These are phyloP conservation scores for Oscheius myriophilus DNA, from an alignment of 2,888 invertebrate genomes.

Conservation along the genomic window DNA sequence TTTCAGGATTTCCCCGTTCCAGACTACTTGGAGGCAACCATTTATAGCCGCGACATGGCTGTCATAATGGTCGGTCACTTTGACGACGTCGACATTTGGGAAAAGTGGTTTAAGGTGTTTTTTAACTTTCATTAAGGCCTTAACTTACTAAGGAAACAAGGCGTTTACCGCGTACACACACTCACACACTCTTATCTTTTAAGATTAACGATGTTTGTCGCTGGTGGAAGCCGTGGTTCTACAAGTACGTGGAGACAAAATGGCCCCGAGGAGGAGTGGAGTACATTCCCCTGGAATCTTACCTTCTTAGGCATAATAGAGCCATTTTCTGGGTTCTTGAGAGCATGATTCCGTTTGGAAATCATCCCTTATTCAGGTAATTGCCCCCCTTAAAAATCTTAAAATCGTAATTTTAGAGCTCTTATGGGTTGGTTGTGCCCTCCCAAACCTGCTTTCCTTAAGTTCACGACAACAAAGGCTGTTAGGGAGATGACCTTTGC, in stretches of 20 bases:
- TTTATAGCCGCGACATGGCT: slow-evolving; percentile 77
- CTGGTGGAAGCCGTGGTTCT: slow-evolving; percentile 82
- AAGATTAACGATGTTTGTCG: slow-evolving; percentile 76
- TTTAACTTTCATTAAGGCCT: neutral
- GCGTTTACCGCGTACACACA: no score
- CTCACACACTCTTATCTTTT: no score
- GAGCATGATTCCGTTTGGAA: slow-evolving; percentile 81
- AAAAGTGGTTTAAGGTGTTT: slow-evolving; percentile 48
- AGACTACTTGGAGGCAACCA: slow-evolving; percentile 79
- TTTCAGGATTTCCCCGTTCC: slow-evolving; percentile 71
- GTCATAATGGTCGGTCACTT: slow-evolving; percentile 80
- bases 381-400: neutral
- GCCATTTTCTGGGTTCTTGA: slow-evolving; percentile 82
- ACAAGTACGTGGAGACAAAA: slow-evolving; percentile 78
- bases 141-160: no score
- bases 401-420: slow-evolving; percentile 29
- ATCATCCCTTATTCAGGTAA: slow-evolving; percentile 76
- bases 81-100: slow-evolving; percentile 75
- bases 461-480: slow-evolving; percentile 80
- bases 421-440: slow-evolving; percentile 80
- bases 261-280: slow-evolving; percentile 67
- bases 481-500: slow-evolving; percentile 80
- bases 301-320: slow-evolving; percentile 77
- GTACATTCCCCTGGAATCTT: slow-evolving; percentile 76
- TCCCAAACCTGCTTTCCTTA: slow-evolving; percentile 81